phyloP scores from a whole-genome alignment of 2,113 vertebrate genomes.

The Turnix velox region DNA sequence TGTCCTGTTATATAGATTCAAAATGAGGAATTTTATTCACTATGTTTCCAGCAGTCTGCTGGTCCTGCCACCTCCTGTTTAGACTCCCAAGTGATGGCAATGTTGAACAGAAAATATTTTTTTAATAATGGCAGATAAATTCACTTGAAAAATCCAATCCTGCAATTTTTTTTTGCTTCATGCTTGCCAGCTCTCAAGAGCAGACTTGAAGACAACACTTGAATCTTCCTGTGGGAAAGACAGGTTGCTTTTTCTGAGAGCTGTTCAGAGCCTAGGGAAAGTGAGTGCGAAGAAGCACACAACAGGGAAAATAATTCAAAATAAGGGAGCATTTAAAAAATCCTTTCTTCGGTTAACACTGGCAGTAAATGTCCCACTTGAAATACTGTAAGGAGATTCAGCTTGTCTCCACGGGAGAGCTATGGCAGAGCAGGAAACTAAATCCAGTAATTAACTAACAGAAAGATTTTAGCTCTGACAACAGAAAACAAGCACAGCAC shows the following conservation, averaged over 20 bases:
- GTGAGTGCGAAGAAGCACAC: background rate
- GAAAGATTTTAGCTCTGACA: background rate
- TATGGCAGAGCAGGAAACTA: background rate
- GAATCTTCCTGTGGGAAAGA: background rate
- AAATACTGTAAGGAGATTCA: constrained; percentile 16
- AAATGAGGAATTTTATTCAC: background rate
- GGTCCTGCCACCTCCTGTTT: background rate
- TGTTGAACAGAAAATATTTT: background rate
- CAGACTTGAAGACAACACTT: background rate
- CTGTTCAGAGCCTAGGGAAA: background rate
- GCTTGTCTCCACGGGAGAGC: background rate
- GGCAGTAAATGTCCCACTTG: constrained; percentile 22
- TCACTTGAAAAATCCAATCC: background rate
- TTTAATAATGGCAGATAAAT: background rate
- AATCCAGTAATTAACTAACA: background rate
- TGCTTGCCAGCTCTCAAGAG: background rate
- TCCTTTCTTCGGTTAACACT: background rate
- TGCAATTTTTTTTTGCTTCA: background rate
- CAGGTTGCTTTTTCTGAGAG: background rate
- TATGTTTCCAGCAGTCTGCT: background rate
- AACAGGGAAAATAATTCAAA: constrained; percentile 23
- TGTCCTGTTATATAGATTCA: background rate
- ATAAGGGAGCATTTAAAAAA: constrained; percentile 18
- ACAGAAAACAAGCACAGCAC: background rate
- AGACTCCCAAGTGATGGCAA: background rate